Evolutionary conservation across 2,888 invertebrate genomes (phyloP).

Genomic region (Eristalis arbustorum): DNA sequence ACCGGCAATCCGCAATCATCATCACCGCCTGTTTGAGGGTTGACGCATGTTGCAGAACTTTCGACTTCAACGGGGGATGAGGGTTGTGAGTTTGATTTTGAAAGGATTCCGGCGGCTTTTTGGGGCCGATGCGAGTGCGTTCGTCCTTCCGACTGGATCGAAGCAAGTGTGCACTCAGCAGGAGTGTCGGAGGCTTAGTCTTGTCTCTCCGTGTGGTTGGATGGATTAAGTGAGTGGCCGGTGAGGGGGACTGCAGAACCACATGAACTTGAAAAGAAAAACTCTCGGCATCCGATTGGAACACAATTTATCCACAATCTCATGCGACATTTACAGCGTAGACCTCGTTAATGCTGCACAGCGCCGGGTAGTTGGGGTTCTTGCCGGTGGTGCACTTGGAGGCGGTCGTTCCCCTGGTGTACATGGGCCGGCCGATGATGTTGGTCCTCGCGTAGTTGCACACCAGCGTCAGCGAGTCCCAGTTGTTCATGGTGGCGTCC

Average conservation of each 20-base stretch:
- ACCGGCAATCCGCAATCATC: neutral
- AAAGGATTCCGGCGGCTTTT: neutral
- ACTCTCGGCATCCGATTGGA: no score
- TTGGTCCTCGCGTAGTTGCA: conserved; percentile 77
- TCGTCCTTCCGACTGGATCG: conserved; percentile 1
- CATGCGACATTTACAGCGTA: neutral
- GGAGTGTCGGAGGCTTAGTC: conserved; percentile 4
- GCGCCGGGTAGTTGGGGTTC: conserved; percentile 69
- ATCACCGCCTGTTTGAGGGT: conserved; percentile 1
- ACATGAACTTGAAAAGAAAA: no score
- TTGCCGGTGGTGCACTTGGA: conserved; percentile 73
- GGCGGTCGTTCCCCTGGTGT: conserved; percentile 65
- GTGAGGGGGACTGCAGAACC: neutral
- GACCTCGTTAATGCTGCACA: conserved; percentile 21
- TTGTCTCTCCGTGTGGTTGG: neutral
- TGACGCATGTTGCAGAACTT: conserved; percentile 53
- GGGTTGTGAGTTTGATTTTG: neutral
- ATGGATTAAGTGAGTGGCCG: neutral
- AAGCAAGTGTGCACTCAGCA: conserved; percentile 22
- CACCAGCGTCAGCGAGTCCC: conserved; percentile 72
- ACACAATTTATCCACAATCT: neutral
- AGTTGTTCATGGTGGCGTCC: conserved; percentile 41
- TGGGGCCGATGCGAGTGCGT: neutral
- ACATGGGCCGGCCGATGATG: conserved; percentile 59
- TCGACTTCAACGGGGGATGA: conserved; percentile 16